Conservation (phyloP, 2,888 invertebrate species). For the Zygothrica quintamaculata region DNA sequence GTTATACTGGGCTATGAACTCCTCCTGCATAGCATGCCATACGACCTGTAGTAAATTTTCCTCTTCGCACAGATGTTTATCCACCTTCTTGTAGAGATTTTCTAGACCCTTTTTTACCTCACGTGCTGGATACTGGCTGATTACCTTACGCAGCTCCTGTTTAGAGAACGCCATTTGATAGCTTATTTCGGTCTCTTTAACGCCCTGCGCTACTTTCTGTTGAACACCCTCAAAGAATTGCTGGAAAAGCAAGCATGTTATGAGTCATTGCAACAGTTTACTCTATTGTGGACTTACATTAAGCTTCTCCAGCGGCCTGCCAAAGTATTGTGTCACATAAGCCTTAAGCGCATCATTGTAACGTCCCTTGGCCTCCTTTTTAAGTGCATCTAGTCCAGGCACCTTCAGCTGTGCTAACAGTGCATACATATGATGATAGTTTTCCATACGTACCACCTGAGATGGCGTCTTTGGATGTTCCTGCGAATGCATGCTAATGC, state of each 20-base stretch:
- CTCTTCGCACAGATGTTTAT: slow-evolving; percentile 98
- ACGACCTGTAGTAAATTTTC: slow-evolving; percentile 97
- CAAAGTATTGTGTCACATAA: slow-evolving; percentile 98
- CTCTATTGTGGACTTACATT: slow-evolving; percentile 87
- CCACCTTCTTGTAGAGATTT: slow-evolving; percentile 96
- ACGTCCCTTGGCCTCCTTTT: slow-evolving; percentile 95
- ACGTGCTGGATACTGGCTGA: slow-evolving; percentile 96
- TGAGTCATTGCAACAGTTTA: neutral
- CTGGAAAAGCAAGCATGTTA: slow-evolving; percentile 85
- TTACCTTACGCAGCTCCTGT: slow-evolving; percentile 97
- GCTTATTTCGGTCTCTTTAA: slow-evolving; percentile 98
- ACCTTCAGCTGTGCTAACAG: slow-evolving; percentile 95
- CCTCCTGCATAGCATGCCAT: slow-evolving; percentile 99
- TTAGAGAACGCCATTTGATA: slow-evolving; percentile 99
- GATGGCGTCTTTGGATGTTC: slow-evolving; percentile 96
- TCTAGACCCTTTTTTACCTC: slow-evolving; percentile 97
- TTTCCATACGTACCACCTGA: slow-evolving; percentile 97
- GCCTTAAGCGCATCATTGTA: slow-evolving; percentile 95
- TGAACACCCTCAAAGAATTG: slow-evolving; percentile 98
- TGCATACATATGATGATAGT: slow-evolving; percentile 96
- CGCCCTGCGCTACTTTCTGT: slow-evolving; percentile 95
- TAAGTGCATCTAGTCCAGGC: slow-evolving; percentile 92
- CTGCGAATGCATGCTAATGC: slow-evolving; percentile 90
- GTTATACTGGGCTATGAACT: slow-evolving; percentile 98
- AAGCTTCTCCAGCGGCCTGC: slow-evolving; percentile 94